Base-by-base conservation (phyloP, 2,888 invertebrate species). In the Hyposoter didymator region DNA sequence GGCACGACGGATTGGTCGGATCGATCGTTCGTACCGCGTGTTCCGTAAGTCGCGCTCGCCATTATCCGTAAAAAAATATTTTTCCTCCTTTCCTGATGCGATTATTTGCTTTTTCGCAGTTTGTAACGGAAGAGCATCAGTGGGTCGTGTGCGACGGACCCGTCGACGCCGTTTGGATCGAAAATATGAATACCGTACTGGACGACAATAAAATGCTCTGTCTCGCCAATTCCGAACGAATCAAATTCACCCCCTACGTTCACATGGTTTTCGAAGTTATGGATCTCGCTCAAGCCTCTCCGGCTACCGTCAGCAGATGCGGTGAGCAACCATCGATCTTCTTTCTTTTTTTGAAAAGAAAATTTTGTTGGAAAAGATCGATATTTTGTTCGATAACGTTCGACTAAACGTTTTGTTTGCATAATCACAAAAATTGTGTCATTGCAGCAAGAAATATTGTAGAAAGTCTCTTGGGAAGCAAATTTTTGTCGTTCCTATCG, bases 161-260 rank as follows among this genome's bases (percentile, higher is more conserved):
- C 0, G 98, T 98, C 0, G 98, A 98, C 93, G 98, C 98, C 0
- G 96, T 98, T 28, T 98, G 98, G 98, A 98, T 98, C 87, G 98
- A 98, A 94, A 98, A 98, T 92, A 96, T 98, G 96, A 98, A 98
- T 93, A 98, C 98, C 0, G 98, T 98, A 0, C 95, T 98, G 7
- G 98, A 98, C 91, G 98, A 98, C 92, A 98, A 98, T 93, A 98
- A 98, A 94, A 98, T 98, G 98, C 94, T 98, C 52, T 98, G 98
- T 90, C 94, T 98, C 52, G 98, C 98, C 1, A 98, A 98, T 95
- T 98, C 98, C 0, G 98, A 98, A 94, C 95, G 98, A 84, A 98
- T 98, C 86, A 98, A 98, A 93, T 95, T 98, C 39, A 97, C 98
- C 0, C 96, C 97, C 0, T 97, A 97, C 94, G 97, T 98, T 0